Conservation (phyloP, 30 jellyfish, hydroid and myxozoan genomes). For the Phacellophora camtschatica region DNA sequence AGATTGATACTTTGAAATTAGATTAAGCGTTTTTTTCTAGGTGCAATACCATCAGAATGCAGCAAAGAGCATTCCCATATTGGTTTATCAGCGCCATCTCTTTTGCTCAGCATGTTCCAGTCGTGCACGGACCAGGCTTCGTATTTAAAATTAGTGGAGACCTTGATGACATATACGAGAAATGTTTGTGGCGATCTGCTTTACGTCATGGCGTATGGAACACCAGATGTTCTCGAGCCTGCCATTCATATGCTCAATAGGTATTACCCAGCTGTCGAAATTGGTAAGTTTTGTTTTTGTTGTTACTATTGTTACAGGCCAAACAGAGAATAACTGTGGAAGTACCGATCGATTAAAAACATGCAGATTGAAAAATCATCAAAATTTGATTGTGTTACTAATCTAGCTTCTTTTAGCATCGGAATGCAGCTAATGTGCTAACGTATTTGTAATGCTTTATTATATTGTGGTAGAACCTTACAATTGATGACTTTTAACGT, state of each 20-base stretch:
- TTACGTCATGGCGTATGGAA: slow-evolving; percentile 79
- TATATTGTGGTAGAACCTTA: too few species aligned
- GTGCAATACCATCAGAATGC: slow-evolving; percentile 50
- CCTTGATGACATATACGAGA: slow-evolving; percentile 68
- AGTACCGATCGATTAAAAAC: too few species aligned
- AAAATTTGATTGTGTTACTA: too few species aligned
- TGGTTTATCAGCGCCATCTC: slow-evolving; percentile 62
- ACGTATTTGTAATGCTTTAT: too few species aligned
- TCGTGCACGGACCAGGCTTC: slow-evolving; percentile 59
- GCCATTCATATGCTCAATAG: slow-evolving; percentile 79
- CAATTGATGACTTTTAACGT: too few species aligned
- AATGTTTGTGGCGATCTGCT: slow-evolving; percentile 76
- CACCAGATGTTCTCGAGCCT: slow-evolving; percentile 67
- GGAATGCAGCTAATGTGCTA: too few species aligned
- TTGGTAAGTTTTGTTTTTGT: slow-evolving; percentile 71
- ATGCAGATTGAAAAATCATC: too few species aligned
- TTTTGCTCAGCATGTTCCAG: slow-evolving; percentile 61
- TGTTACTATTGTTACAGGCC: too few species aligned
- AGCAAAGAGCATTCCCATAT: slow-evolving; percentile 30
- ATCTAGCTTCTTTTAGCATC: too few species aligned
- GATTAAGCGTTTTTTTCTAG: slow-evolving; percentile 1
- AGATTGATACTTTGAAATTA: too few species aligned
- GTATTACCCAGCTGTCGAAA: slow-evolving; percentile 78
- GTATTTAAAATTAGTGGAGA: slow-evolving; percentile 60
- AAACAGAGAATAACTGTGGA: too few species aligned